Conservation (phyloP, 2,113 vertebrate genomes). For the Cervus canadensis region DNA sequence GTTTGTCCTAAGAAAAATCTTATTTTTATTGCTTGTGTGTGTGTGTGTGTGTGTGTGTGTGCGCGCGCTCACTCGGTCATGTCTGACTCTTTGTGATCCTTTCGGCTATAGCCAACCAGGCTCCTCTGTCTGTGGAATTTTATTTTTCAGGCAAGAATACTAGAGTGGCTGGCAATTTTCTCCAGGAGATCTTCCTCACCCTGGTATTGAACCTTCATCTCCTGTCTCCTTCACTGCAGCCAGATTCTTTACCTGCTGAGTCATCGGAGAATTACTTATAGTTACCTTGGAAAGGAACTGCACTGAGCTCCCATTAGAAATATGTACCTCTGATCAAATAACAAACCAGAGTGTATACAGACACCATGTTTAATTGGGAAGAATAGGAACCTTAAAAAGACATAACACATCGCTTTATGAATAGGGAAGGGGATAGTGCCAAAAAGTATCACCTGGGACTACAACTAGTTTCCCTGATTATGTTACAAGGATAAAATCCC, state of each 20-base stretch:
- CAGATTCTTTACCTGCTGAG: background rate
- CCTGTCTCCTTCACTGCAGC: background rate
- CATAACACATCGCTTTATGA: background rate
- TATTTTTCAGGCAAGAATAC: background rate
- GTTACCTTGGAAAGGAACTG: background rate
- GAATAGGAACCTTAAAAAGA: background rate
- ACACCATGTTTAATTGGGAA: background rate
- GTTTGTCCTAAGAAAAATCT: background rate
- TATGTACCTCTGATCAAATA: background rate
- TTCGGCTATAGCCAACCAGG: background rate
- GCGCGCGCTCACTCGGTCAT: background rate
- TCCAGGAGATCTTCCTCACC: background rate
- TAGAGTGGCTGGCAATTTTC: background rate
- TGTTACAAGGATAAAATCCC: background rate
- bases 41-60: background rate
- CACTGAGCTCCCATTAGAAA: background rate
- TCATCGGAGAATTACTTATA: background rate
- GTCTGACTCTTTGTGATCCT: background rate
- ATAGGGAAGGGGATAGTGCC: background rate
- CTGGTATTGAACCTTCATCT: background rate
- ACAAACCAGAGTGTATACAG: background rate
- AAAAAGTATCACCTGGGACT: background rate
- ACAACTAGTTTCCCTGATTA: background rate
- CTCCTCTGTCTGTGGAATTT: background rate
- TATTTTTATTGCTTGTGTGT: background rate